A percentile compares a stretch with the other conserved stretches of the same genome.
phyloP scores from a whole-genome alignment of 2,888 invertebrate genomes.

The Pseudolycoriella hygida region DNA sequence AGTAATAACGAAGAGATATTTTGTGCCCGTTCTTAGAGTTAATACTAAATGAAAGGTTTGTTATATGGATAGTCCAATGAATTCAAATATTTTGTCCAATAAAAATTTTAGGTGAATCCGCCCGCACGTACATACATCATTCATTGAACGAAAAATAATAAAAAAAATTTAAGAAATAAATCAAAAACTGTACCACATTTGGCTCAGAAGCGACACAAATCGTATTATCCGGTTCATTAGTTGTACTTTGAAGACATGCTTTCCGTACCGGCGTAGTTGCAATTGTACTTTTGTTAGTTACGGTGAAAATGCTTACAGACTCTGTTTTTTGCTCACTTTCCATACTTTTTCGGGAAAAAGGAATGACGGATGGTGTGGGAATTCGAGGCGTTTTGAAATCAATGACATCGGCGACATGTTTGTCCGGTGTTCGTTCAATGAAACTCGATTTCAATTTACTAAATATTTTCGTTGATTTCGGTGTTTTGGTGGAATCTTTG shows the following conservation, averaged over 20 bases:
- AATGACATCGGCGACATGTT: neutral
- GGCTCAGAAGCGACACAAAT: neutral
- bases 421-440: too few relatives aligned
- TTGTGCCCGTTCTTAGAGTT: too few relatives aligned
- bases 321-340: neutral
- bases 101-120: too few relatives aligned
- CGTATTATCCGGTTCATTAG: slow-evolving; percentile 10
- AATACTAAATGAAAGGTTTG: too few relatives aligned
- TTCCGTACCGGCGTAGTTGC: slow-evolving; percentile 3
- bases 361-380: slow-evolving; percentile 15
- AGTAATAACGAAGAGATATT: too few relatives aligned
- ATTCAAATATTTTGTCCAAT: too few relatives aligned
- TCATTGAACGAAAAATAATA: neutral
- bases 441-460: neutral
- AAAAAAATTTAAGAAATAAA: neutral
- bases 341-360: slow-evolving; percentile 7
- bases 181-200: neutral
- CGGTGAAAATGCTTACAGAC: neutral
- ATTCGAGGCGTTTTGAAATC: slow-evolving; percentile 26
- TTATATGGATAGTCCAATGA: too few relatives aligned
- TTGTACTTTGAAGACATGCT: slow-evolving; percentile 5
- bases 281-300: neutral
- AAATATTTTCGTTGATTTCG: slow-evolving; percentile 4
- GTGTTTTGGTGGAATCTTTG: slow-evolving; percentile 9
- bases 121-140: too few relatives aligned